Conservation (phyloP, 2,113 vertebrate species). For the Scomber colias region DNA sequence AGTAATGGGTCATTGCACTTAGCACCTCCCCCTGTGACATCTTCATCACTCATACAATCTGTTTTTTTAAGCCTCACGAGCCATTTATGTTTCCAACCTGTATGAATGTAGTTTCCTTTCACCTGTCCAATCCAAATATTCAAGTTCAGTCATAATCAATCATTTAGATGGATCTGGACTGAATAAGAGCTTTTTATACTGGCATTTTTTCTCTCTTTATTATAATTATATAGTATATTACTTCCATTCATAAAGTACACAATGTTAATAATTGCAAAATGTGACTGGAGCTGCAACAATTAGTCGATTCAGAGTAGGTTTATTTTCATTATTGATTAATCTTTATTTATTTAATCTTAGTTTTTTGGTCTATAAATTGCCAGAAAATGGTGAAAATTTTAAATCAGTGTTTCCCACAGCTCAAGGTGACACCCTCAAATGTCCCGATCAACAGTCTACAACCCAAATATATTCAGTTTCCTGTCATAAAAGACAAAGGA, state of each 20-base stretch:
- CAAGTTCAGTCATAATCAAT: not conserved
- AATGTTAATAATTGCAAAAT: not conserved
- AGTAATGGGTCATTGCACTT: conserved; percentile 39
- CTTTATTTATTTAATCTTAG: too few relatives aligned
- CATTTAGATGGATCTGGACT: not conserved
- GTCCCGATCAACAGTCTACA: too few relatives aligned
- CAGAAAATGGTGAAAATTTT: too few relatives aligned
- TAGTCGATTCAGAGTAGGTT: too few relatives aligned
- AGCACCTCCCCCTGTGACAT: not conserved
- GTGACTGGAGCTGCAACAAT: too few relatives aligned
- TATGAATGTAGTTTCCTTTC: not conserved
- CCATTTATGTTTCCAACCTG: not conserved
- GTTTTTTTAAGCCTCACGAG: conserved; percentile 8
- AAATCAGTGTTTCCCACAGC: too few relatives aligned
- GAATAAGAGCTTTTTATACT: not conserved
- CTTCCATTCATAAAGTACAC: not conserved
- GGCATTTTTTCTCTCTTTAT: not conserved
- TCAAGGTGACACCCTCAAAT: too few relatives aligned
- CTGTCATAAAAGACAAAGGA: too few relatives aligned
- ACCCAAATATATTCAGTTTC: too few relatives aligned
- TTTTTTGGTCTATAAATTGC: too few relatives aligned
- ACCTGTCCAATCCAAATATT: not conserved
- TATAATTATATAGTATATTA: not conserved
- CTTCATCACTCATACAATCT: conserved; percentile 19
- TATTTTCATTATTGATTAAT: too few relatives aligned